Conservation (phyloP, 2,797 vertebrate species). For the Linurgus olivaceus region DNA sequence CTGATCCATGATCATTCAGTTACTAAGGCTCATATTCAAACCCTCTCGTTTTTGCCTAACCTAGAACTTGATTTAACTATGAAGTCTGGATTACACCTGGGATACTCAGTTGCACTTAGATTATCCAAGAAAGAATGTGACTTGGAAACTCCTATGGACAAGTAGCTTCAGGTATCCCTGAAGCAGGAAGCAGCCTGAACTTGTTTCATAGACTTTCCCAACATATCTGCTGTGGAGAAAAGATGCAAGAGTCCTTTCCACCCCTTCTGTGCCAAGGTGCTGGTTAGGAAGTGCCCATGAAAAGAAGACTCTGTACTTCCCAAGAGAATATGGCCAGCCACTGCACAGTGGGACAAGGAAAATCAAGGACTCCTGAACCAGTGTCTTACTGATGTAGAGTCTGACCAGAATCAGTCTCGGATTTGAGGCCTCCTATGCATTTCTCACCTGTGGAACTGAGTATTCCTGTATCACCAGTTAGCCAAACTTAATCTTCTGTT, state of each 20-base stretch:
- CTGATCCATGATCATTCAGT: background rate
- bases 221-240: background rate
- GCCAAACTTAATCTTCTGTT: background rate
- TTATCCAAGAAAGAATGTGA: background rate
- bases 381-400: background rate
- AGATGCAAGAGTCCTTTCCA: background rate
- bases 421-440: background rate
- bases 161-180: background rate
- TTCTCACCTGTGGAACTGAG: background rate
- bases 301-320: background rate
- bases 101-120: background rate
- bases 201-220: background rate
- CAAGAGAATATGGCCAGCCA: background rate
- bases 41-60: background rate
- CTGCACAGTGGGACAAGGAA: background rate
- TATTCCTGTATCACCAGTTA: background rate
- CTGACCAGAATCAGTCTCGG: accelerated
- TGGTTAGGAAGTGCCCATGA: background rate
- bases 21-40: background rate
- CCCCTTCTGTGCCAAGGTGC: background rate
- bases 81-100: background rate
- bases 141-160: background rate
- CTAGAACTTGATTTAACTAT: background rate
- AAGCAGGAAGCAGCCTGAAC: background rate
- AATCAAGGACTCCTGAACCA: background rate